Base-by-base conservation (phyloP, 2,888 invertebrate species). In the Pandemis cinnamomeana region DNA sequence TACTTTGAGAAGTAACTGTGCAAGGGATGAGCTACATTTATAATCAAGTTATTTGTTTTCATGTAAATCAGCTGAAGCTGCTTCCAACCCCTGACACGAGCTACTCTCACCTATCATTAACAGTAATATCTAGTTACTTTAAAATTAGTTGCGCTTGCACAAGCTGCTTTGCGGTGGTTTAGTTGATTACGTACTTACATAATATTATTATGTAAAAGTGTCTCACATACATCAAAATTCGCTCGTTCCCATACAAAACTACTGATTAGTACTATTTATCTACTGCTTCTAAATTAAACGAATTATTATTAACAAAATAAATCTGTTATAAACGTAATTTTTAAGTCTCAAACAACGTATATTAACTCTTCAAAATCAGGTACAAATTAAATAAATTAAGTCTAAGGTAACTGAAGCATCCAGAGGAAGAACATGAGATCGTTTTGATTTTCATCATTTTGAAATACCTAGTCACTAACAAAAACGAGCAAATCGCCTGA, bases 351-450 rank as follows among this genome's bases (percentile, higher is more conserved):
- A 89, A 88, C 87, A 90, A 90, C 87, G 83, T 82, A 81, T 81
- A 81, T 84, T 84, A 84, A 76, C 80, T 80, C 84, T 84, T 85
- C 84, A 89, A 93, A 93, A 93, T 93, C 93, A 93, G 93, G 93
- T 93, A 93, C 93, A 92, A 93, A 93, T 91, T 85, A 92, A 91
- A 87, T 83, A 91, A 92, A 91, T 89, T 92, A 92, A 89, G 80
- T 88, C 91, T 92, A 93, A 88, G 93, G 93, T 94, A 94, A 93
- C 93, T 90, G 87, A 91, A 91, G 83, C 87, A 86, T 85, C 82
- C 86, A 88, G 84, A 88, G 91, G 91, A 92, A 92, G 89, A 89
- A 83, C 83, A 82, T 93, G 93, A 93, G 94, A 94, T 94, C 93
- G 86, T 83, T 86, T 87, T 87, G 82, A 67, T 71, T 85, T 83